Percentiles rank a stretch among this genome's conserved stretches.
These are phyloP conservation scores for Polyommatus icarus DNA, from an alignment of 2,888 invertebrate species.

Conservation along the genomic window DNA sequence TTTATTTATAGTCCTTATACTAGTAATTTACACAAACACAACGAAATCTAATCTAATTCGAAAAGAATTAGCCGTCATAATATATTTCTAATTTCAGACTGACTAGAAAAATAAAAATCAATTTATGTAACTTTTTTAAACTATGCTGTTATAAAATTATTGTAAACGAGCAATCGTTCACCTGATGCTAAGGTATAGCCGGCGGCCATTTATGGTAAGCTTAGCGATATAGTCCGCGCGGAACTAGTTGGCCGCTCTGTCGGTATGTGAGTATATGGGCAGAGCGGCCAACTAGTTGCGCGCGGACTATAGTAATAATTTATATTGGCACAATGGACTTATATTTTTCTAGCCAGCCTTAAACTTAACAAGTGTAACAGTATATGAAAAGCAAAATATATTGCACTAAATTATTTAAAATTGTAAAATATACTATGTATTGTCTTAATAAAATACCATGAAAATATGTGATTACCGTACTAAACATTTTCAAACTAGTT, in stretches of 20 bases:
- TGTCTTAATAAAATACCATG: constrained; percentile 34
- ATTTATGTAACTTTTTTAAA: not conserved
- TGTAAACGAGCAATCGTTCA: too few species aligned
- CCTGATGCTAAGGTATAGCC: too few species aligned
- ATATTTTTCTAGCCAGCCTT: not conserved
- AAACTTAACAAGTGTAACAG: constrained; percentile 35
- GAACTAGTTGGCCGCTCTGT: too few species aligned
- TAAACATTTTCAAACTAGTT: not conserved
- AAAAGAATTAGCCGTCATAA: constrained; percentile 38
- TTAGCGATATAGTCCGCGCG: too few species aligned
- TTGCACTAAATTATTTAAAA: constrained; percentile 30
- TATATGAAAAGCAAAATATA: constrained; percentile 27
- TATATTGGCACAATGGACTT: not conserved
- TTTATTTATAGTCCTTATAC: constrained; percentile 70
- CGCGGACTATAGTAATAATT: not conserved
- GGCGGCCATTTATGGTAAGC: too few species aligned
- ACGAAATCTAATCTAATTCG: constrained; percentile 68
- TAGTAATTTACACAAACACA: constrained; percentile 78
- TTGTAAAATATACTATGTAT: constrained; percentile 33
- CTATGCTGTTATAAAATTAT: too few species aligned
- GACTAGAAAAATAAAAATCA: constrained; percentile 8
- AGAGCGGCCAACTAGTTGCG: too few species aligned
- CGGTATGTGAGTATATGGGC: too few species aligned
- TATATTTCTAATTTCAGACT: constrained; percentile 7
- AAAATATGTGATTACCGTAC: not conserved